phyloP scores from a whole-genome alignment of 2,113 vertebrate species.

The Hiodon alosoides region DNA sequence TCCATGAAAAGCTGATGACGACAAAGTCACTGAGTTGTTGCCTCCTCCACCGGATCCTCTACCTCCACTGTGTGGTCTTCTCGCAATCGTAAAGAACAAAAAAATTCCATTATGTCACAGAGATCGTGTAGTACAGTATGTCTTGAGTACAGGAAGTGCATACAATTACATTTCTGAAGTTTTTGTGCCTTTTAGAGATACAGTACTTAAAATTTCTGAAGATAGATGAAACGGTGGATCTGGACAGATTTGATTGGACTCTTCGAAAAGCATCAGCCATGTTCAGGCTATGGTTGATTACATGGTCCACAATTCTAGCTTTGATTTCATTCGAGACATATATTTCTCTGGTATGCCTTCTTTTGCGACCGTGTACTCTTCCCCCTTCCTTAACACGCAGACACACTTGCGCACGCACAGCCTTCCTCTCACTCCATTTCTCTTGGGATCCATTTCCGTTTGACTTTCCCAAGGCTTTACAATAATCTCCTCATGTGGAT shows the following conservation, averaged over 20 bases:
- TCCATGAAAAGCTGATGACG: too few relatives aligned
- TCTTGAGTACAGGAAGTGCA: not conserved
- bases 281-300: not conserved
- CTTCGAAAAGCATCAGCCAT: not conserved
- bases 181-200: not conserved
- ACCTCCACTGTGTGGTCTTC: not conserved
- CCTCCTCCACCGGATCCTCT: not conserved
- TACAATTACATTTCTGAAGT: constrained; percentile 1
- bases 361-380: not conserved
- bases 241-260: not conserved
- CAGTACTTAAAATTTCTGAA: not conserved
- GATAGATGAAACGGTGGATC: not conserved
- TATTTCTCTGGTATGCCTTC: not conserved
- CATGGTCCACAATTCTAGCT: not conserved
- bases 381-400: not conserved
- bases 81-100: not conserved
- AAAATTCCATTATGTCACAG: not conserved
- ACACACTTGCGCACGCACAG: not conserved
- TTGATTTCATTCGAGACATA: not conserved
- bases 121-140: not conserved
- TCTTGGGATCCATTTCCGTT: not conserved
- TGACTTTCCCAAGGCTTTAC: not conserved
- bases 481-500: not conserved
- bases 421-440: not conserved
- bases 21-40: too few relatives aligned